Conservation (phyloP, 2,113 vertebrate species). For the Pionites leucogaster region DNA sequence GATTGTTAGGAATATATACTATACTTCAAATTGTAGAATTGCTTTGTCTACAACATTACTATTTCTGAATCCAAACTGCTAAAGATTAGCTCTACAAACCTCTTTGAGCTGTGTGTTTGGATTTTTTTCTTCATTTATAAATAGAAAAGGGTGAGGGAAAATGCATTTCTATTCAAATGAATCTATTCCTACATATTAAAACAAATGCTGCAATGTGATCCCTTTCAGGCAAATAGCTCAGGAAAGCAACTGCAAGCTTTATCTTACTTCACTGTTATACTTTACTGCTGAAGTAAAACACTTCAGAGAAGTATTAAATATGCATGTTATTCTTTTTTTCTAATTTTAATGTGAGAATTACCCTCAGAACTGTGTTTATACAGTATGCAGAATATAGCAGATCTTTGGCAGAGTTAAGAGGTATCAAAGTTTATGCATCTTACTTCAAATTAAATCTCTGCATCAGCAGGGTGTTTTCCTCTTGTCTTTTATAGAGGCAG, state of each 20-base stretch:
- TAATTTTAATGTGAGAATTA: slow-evolving; percentile 59
- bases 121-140: not conserved
- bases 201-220: slow-evolving; percentile 51
- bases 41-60: not conserved
- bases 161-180: slow-evolving; percentile 41
- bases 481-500: slow-evolving; percentile 22
- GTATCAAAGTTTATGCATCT: slow-evolving; percentile 45
- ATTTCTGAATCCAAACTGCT: not conserved
- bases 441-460: slow-evolving; percentile 46
- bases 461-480: slow-evolving; percentile 25
- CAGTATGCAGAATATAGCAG: slow-evolving; percentile 14
- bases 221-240: slow-evolving; percentile 26
- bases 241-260: slow-evolving; percentile 35
- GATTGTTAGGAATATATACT: not conserved
- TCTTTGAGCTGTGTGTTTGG: not conserved
- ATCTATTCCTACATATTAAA: slow-evolving; percentile 42
- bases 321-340: slow-evolving; percentile 4
- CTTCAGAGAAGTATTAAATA: slow-evolving; percentile 50
- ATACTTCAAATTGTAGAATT: not conserved
- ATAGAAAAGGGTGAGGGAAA: not conserved
- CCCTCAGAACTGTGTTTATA: slow-evolving; percentile 50
- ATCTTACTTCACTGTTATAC: slow-evolving; percentile 1
- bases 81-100: not conserved
- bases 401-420: slow-evolving; percentile 24
- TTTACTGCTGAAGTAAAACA: slow-evolving; percentile 57